phyloP scores from a whole-genome alignment of 2,888 invertebrate genomes.

The Sinelater perroti region DNA sequence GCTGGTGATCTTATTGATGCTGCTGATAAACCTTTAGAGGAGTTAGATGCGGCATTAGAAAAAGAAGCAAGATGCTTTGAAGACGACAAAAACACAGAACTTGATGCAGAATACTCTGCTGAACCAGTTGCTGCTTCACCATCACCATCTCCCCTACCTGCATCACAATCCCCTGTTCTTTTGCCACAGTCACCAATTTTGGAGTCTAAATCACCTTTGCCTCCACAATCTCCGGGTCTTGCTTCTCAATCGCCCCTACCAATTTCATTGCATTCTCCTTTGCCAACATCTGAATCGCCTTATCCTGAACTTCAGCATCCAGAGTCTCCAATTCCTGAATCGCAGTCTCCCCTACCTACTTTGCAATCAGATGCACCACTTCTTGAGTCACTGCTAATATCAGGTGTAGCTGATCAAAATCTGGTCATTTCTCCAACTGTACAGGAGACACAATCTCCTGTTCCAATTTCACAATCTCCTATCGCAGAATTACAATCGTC shows the following conservation, averaged over 20 bases:
- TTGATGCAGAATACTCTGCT: neutral
- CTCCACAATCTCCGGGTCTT: neutral
- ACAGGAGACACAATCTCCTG: neutral
- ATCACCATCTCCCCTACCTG: neutral
- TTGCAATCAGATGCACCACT: slow-evolving; percentile 1
- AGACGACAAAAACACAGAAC: neutral
- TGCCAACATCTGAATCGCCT: slow-evolving; percentile 6
- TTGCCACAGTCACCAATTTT: slow-evolving; percentile 3
- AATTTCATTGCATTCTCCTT: neutral
- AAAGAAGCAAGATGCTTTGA: neutral
- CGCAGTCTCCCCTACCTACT: neutral
- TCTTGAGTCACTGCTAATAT: neutral
- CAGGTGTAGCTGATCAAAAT: neutral
- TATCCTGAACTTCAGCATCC: neutral
- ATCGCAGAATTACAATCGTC: neutral
- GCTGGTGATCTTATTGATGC: slow-evolving; percentile 19
- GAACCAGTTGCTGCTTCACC: neutral
- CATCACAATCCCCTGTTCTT: slow-evolving; percentile 10
- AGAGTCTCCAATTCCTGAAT: neutral
- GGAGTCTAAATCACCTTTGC: slow-evolving; percentile 2
- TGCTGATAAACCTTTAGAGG: neutral
- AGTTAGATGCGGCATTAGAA: neutral
- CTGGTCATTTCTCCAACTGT: too few relatives aligned
- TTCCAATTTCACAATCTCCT: slow-evolving; percentile 3
- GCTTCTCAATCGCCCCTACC: slow-evolving; percentile 5